These are phyloP conservation scores for Hyles vespertilio DNA, from an alignment of 1,140 invertebrate genomes.

Conservation along the genomic window DNA sequence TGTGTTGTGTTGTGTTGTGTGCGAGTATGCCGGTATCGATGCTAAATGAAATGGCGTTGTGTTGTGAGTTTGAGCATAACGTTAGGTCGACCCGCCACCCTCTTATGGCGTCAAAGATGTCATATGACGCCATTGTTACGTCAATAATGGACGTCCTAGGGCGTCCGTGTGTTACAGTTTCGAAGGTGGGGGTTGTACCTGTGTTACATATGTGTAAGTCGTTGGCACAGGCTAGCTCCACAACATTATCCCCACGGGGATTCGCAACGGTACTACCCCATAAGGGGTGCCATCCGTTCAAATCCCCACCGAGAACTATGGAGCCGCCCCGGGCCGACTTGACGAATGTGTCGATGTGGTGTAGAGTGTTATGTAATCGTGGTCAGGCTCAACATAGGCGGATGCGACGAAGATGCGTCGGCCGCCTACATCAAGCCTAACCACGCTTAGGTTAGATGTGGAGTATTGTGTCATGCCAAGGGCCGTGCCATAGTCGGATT, in stretches of 20 bases:
- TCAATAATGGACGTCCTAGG: not conserved
- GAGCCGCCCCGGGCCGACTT: no score
- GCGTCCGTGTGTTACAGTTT: slow-evolving; percentile 11
- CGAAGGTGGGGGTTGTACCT: slow-evolving; percentile 15
- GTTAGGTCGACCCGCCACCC: slow-evolving; percentile 9
- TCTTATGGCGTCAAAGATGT: not conserved
- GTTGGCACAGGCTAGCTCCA: not conserved
- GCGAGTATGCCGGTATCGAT: no score
- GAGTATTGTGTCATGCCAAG: slow-evolving; percentile 18
- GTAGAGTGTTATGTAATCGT: not conserved
- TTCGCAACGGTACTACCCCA: slow-evolving; percentile 2
- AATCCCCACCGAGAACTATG: slow-evolving; percentile 8
- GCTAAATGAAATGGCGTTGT: slow-evolving; percentile 7
- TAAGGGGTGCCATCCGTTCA: slow-evolving; percentile 13
- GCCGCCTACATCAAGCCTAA: not conserved
- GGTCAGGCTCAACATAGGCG: slow-evolving; percentile 15
- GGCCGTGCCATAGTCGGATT: no score
- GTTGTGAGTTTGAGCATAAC: slow-evolving; percentile 7
- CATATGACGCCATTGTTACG: not conserved
- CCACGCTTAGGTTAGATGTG: slow-evolving; percentile 9
- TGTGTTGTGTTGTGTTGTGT: no score
- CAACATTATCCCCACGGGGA: not conserved
- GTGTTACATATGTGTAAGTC: slow-evolving; percentile 12
- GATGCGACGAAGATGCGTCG: slow-evolving; percentile 7
- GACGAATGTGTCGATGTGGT: not conserved